Evolutionary conservation across 2,888 invertebrate species (phyloP).

Genomic region (Andrena fulva): DNA sequence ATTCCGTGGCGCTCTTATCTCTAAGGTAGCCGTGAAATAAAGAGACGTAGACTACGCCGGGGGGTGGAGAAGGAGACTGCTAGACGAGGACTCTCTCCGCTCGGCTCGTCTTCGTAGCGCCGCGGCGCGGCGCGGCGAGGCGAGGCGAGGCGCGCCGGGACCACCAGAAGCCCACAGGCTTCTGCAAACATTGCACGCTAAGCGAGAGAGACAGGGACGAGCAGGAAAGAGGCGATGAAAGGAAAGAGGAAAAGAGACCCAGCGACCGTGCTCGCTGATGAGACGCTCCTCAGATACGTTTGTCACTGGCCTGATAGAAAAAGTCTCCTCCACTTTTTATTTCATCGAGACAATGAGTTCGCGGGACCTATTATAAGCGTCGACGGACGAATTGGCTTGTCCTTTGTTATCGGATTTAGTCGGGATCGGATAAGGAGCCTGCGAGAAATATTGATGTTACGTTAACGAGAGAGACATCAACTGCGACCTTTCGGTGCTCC

Average conservation of each 20-base stretch:
- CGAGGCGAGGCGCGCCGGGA: not conserved
- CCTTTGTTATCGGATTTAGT: conserved; percentile 53
- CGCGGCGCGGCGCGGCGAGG: not conserved
- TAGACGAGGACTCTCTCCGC: conserved; percentile 28
- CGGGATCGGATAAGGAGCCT: conserved; percentile 49
- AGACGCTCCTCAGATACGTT: conserved; percentile 67
- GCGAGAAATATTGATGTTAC: conserved; percentile 45
- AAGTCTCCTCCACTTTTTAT: conserved; percentile 45
- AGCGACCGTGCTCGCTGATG: conserved; percentile 43
- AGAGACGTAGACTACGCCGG: conserved; percentile 63
- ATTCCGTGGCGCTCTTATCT: conserved; percentile 73
- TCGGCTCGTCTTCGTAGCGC: conserved; percentile 16
- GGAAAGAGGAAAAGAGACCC: not conserved
- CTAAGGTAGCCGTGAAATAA: conserved; percentile 71
- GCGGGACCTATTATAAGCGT: conserved; percentile 38
- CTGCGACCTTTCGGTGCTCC: not conserved
- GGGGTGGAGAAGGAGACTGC: conserved; percentile 16
- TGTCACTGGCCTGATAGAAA: conserved; percentile 61
- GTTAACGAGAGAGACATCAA: conserved; percentile 28
- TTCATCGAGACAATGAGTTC: conserved; percentile 44
- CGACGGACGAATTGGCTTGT: conserved; percentile 39
- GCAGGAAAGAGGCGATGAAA: not conserved
- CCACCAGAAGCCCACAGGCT: conserved; percentile 61
- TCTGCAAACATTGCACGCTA: conserved; percentile 62
- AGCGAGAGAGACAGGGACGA: not conserved